Percentiles rank a stretch among this genome's conserved stretches.
Evolutionary conservation across 1,140 invertebrate genomes (phyloP).

Genomic region (Macrostomum lignano): DNA sequence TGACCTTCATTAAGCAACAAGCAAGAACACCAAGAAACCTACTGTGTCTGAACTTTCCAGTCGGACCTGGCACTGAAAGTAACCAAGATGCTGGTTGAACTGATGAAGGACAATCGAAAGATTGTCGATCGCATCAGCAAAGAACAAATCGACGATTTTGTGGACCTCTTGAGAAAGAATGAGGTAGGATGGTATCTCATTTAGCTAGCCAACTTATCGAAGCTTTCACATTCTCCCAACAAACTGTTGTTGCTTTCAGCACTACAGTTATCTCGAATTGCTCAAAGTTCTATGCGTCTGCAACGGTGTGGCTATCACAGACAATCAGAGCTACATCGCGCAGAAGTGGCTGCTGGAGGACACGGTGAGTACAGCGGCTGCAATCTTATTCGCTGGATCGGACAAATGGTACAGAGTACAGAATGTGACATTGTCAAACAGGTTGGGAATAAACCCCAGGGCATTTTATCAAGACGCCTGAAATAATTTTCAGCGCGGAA

Average conservation of each 20-base stretch:
- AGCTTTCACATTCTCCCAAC: constrained; percentile 3
- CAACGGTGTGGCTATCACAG: constrained; percentile 21
- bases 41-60: constrained; percentile 9
- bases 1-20: too few relatives aligned
- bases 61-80: constrained; percentile 22
- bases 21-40: too few relatives aligned
- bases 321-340: constrained; percentile 26
- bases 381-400: too few relatives aligned
- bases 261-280: constrained; percentile 23
- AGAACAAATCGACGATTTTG: constrained; percentile 17
- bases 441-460: too few relatives aligned
- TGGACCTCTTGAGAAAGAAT: constrained; percentile 13
- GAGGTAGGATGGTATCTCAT: constrained; percentile 12
- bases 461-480: too few relatives aligned
- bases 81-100: constrained; percentile 24
- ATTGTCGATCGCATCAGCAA: constrained; percentile 20
- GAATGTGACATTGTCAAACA: too few relatives aligned
- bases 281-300: constrained; percentile 25
- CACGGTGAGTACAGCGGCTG: constrained; percentile 10
- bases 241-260: constrained; percentile 11
- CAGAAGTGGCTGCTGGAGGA: constrained; percentile 19
- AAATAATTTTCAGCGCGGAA: constrained; percentile 14
- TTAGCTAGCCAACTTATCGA: background rate
- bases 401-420: too few relatives aligned
- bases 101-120: constrained; percentile 23